Evolutionary conservation across 1,140 invertebrate genomes (phyloP), one percentile per base, ranked within the genome.

Genomic region (Chymomyza costata): DNA sequence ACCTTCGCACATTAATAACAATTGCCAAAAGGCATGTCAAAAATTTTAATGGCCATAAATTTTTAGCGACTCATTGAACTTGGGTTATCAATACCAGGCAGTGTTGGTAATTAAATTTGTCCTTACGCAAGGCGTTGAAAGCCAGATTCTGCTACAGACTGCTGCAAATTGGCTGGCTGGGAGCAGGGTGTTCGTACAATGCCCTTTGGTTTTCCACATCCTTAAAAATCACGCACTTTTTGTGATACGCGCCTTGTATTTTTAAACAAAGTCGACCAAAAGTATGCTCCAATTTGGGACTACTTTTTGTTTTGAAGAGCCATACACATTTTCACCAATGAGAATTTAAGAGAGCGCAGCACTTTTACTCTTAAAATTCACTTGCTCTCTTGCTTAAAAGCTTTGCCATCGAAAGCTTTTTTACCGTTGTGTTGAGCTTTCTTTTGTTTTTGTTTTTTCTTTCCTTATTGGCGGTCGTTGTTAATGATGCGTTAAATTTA

Each of bases 401-500:
- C 21, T 25, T 25, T 8, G 21, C 21, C 8, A 8, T 25, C 21
- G 21, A 6, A 30, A 66, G 49, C 37, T 57, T 64, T 60, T 13
- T 15, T 10, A 25, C 34, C 15, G 16, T 38, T 35, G n/a, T 43
- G 30, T 51, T 45, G 25, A 28, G 25, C 25, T 28, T 28, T 38
- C 18, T 50, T 31, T 44, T 65, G 31, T 44, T 52, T 30, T 53
- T 37, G 54, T 58, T 59, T 58, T 32, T 25, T 32, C 46, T 28
- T 37, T 45, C 3, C 21, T 39, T 28, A 62, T 37, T 49, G 13
- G 16, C 16, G 35, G 25, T 11, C 41, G 30, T 18, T 21, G 67
- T 78, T 78, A 78, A 78, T 78, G 73, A 80, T 80, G 73, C 73
- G 73, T 78, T 78, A 80, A 80, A 78, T 78, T 78, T 78, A 78